Conservation (phyloP, 2,888 invertebrate genomes). For the Drosophila flavopinicola region DNA sequence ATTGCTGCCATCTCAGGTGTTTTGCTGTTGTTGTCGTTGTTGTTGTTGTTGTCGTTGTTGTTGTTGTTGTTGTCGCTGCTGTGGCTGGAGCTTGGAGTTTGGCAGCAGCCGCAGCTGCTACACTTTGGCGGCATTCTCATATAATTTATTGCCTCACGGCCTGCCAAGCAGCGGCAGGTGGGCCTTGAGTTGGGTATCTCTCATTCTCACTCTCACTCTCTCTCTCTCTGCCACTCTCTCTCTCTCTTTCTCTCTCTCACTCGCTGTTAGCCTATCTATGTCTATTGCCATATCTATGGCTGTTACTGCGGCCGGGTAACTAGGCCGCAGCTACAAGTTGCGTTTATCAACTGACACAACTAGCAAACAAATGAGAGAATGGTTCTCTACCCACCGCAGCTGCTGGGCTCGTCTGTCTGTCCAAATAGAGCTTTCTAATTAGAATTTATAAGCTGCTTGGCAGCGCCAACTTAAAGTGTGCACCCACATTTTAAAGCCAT, state of each 20-base stretch:
- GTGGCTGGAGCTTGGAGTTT: constrained; percentile 41
- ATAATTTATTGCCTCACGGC: constrained; percentile 72
- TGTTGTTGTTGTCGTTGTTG: constrained; percentile 16
- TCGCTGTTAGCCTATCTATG: constrained; percentile 16
- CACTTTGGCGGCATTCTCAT: constrained; percentile 80
- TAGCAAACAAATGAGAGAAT: constrained; percentile 51
- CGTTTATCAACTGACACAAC: constrained; percentile 76
- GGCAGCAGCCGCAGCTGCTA: constrained; percentile 73
- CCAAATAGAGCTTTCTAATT: constrained; percentile 68
- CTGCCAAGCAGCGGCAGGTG: constrained; percentile 47
- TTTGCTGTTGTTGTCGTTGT: constrained; percentile 17
- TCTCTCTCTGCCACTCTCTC: neutral
- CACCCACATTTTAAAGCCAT: constrained; percentile 43
- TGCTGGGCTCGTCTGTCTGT: constrained; percentile 34
- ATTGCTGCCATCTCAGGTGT: constrained; percentile 53
- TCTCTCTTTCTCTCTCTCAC: neutral
- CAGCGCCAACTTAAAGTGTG: constrained; percentile 40
- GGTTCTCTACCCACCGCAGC: constrained; percentile 10
- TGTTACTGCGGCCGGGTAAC: constrained; percentile 41
- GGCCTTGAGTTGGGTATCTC: constrained; percentile 56
- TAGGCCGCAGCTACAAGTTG: constrained; percentile 73
- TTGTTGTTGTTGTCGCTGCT: constrained; percentile 12
- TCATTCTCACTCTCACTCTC: neutral
- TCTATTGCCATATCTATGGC: constrained; percentile 20
- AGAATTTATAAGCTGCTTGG: constrained; percentile 68